Percentiles rank a stretch among this genome's conserved stretches.
phyloP scores from a whole-genome alignment of 2,113 vertebrate species.

The Strix aluco region DNA sequence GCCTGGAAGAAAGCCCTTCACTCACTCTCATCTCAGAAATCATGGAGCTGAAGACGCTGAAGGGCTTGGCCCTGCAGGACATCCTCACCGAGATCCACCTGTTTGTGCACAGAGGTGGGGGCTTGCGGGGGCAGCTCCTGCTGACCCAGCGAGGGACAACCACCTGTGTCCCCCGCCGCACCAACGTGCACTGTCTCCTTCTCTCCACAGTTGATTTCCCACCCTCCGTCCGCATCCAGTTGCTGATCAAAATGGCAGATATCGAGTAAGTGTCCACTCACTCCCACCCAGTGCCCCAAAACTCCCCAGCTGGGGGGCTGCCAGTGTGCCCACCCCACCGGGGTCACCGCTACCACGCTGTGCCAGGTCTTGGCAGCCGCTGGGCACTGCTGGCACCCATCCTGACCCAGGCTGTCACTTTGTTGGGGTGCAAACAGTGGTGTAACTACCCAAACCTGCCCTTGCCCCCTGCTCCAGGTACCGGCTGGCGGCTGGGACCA shows the following conservation, averaged over 20 bases:
- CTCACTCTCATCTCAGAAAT: slow-evolving; percentile 76
- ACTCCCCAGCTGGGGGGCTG: neutral
- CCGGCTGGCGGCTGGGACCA: slow-evolving; percentile 89
- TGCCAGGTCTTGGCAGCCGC: accelerated
- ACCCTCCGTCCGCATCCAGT: slow-evolving; percentile 83
- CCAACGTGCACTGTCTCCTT: accelerated
- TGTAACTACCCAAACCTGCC: neutral
- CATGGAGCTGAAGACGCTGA: slow-evolving; percentile 89
- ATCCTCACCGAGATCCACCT: slow-evolving; percentile 94
- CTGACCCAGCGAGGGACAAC: neutral
- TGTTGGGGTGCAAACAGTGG: accelerated
- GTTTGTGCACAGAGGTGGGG: slow-evolving; percentile 91
- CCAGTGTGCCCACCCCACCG: accelerated
- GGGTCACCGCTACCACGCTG: accelerated
- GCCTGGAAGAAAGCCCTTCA: neutral
- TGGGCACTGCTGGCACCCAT: neutral
- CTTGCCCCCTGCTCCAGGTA: slow-evolving; percentile 75
- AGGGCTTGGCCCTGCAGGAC: slow-evolving; percentile 93
- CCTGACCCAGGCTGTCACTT: neutral
- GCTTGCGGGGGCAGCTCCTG: accelerated
- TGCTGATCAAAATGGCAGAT: slow-evolving; percentile 93
- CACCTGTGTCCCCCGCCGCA: accelerated
- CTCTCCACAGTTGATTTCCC: slow-evolving; percentile 90
- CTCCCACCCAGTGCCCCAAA: neutral
- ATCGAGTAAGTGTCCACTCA: slow-evolving; percentile 84